Percentiles rank a stretch among this genome's conserved stretches.
Conservation (phyloP, 2,797 vertebrate genomes). For the Xyrichtys novacula region DNA sequence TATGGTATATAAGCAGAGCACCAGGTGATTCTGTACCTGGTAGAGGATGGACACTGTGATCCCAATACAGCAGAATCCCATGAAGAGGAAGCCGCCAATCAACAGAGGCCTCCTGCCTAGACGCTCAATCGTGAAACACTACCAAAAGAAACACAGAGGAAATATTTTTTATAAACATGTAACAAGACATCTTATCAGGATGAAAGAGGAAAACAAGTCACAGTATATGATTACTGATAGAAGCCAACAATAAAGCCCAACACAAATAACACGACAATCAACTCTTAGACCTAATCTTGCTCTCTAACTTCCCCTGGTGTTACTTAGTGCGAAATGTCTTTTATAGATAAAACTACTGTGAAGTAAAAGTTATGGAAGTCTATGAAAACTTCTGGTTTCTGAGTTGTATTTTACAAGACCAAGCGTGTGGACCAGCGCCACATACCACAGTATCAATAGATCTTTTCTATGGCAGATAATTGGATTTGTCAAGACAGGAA, state of each 20-base stretch:
- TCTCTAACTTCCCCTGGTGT: background rate
- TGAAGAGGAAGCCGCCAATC: conserved; percentile 90
- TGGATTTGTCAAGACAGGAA: too few species aligned
- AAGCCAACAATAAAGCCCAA: background rate
- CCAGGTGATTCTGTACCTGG: conserved; percentile 82
- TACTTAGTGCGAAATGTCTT: too few species aligned
- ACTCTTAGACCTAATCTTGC: background rate
- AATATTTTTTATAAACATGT: background rate
- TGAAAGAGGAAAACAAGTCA: background rate
- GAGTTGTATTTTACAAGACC: too few species aligned
- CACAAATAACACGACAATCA: background rate
- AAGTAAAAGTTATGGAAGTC: background rate
- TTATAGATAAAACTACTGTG: background rate
- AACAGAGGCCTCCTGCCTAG: conserved; percentile 90
- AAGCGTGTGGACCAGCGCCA: too few species aligned
- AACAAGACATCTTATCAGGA: background rate
- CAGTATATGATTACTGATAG: background rate
- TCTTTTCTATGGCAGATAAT: too few species aligned
- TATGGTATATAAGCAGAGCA: background rate
- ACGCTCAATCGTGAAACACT: conserved; percentile 92
- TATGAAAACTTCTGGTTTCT: background rate
- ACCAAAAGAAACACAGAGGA: conserved; percentile 19
- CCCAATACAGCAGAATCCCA: conserved; percentile 90
- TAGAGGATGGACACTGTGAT: conserved; percentile 89
- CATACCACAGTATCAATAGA: too few species aligned